phyloP scores from a whole-genome alignment of 2,797 vertebrate species.

The Apogon talboti region DNA sequence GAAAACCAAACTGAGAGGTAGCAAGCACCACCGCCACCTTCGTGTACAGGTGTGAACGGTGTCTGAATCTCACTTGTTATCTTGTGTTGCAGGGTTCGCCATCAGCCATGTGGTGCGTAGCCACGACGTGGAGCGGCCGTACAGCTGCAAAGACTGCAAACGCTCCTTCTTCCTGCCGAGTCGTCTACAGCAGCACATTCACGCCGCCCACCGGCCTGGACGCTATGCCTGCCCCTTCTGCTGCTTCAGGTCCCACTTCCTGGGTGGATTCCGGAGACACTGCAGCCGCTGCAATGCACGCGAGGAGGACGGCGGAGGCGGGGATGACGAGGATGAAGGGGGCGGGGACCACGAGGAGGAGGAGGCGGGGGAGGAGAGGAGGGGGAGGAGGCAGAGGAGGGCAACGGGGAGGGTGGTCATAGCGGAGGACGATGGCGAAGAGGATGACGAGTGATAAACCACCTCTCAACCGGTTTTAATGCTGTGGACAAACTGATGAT shows the following conservation, averaged over 20 bases:
- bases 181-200: conserved; percentile 68
- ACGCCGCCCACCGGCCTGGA: conserved; percentile 57
- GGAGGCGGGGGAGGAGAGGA: background rate
- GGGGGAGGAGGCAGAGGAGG: conserved; percentile 1
- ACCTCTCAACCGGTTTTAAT: too few species aligned
- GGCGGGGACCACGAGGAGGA: background rate
- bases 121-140: conserved; percentile 64
- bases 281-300: conserved; percentile 73
- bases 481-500: background rate
- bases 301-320: conserved; percentile 22
- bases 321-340: background rate
- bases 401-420: background rate
- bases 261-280: conserved; percentile 72
- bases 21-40: too few species aligned
- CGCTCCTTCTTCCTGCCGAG: conserved; percentile 73
- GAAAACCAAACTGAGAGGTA: conserved; percentile 75
- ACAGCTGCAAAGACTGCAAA: conserved; percentile 55
- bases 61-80: background rate
- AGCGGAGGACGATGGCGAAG: background rate
- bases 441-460: background rate
- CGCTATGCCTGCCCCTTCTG: conserved; percentile 78
- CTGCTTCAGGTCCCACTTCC: conserved; percentile 66
- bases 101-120: conserved; percentile 68
- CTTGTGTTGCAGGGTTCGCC: conserved; percentile 57
- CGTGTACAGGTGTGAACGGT: too few species aligned